A percentile compares a stretch with the other conserved stretches of the same genome.
phyloP scores from a whole-genome alignment of 2,113 vertebrate genomes.

The Albula goreensis region DNA sequence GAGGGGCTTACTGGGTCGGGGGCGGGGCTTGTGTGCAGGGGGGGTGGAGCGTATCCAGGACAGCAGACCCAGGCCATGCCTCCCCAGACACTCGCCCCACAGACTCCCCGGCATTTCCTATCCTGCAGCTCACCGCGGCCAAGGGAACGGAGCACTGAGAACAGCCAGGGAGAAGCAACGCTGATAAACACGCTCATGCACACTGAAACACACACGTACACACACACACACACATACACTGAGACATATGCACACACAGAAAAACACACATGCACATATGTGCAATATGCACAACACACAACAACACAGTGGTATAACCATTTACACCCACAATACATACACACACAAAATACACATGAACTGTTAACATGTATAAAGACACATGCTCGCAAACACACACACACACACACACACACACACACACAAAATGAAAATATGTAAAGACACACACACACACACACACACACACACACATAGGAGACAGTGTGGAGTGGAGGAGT shows the following conservation, averaged over 20 bases:
- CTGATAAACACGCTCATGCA: too few species aligned
- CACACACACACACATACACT: background rate
- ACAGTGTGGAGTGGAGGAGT: background rate
- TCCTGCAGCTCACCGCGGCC: constrained; percentile 37
- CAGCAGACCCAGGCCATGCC: constrained; percentile 48
- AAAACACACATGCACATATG: too few species aligned
- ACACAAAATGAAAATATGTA: background rate
- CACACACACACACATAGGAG: background rate
- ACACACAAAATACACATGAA: background rate
- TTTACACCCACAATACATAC: background rate
- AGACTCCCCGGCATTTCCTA: constrained; percentile 81
- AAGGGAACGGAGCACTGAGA: background rate
- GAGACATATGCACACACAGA: background rate
- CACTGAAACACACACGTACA: background rate
- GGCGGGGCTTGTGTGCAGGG: background rate
- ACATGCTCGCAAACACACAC: background rate
- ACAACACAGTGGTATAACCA: too few species aligned
- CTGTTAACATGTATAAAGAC: background rate
- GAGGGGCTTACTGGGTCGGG: background rate
- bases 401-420: background rate
- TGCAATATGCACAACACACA: background rate
- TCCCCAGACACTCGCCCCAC: constrained; percentile 71
- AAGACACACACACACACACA: background rate
- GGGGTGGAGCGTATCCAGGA: constrained; percentile 29
- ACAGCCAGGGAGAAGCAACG: background rate